Conservation (phyloP, 2,113 vertebrate species). For the Plecturocebus donacophilus region DNA sequence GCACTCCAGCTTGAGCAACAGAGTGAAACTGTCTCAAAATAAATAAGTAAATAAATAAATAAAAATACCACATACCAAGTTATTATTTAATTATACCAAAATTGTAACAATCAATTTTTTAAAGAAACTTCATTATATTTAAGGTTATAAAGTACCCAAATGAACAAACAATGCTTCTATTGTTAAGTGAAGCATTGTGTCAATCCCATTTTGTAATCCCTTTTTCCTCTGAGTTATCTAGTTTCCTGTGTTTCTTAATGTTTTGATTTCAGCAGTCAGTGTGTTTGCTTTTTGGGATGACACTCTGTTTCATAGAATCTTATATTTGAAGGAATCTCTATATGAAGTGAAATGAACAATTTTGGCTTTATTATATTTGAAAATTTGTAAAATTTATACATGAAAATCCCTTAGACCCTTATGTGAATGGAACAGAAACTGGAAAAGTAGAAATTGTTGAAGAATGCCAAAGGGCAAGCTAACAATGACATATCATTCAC, state of each 20-base stretch:
- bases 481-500: background rate
- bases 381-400: background rate
- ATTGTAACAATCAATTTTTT: background rate
- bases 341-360: background rate
- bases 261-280: background rate
- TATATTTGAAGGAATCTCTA: background rate
- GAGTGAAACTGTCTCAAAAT: no score
- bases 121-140: background rate
- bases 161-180: background rate
- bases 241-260: background rate
- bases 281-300: background rate
- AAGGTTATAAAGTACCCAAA: background rate
- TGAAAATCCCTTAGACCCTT: background rate
- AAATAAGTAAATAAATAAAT: no score
- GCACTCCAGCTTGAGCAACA: no score
- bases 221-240: background rate
- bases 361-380: constrained; percentile 19
- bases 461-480: background rate
- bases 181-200: background rate
- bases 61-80: background rate
- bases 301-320: background rate
- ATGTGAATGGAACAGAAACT: background rate
- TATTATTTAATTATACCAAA: background rate
- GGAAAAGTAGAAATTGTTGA: constrained; percentile 22
- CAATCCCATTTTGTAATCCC: background rate